These are phyloP conservation scores for Hemicentrotus pulcherrimus DNA, from an alignment of 35 echinoderm and acorn worm species.

Conservation along the genomic window DNA sequence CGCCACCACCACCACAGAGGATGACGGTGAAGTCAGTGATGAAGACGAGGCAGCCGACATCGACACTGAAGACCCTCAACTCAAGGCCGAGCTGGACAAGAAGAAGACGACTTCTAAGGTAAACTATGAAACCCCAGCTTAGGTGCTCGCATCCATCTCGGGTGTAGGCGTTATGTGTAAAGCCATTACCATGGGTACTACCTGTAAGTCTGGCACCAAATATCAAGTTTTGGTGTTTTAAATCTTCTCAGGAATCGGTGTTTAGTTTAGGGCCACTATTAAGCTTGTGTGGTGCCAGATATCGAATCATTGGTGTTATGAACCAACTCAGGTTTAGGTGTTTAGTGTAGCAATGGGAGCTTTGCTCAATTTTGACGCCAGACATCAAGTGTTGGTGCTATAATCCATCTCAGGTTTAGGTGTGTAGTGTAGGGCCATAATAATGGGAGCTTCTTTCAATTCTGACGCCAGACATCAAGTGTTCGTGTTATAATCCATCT, in stretches of 20 bases:
- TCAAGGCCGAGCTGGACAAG: constrained; percentile 75
- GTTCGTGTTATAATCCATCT: not conserved
- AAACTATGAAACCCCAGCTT: not conserved
- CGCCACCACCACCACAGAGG: constrained; percentile 50
- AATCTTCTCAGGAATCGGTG: not conserved
- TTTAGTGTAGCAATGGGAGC: not conserved
- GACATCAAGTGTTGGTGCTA: not conserved
- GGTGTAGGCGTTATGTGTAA: not conserved
- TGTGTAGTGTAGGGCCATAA: not conserved
- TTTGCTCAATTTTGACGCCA: not conserved
- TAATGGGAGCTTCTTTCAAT: not conserved
- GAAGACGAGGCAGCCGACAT: constrained; percentile 97
- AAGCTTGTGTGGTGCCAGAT: not conserved
- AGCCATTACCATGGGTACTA: not conserved
- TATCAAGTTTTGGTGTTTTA: not conserved
- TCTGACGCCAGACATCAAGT: not conserved
- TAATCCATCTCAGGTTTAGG: not conserved
- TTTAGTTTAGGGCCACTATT: not conserved
- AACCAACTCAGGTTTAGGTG: not conserved
- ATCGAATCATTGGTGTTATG: not conserved
- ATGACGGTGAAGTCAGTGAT: constrained; percentile 95
- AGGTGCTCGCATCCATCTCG: not conserved
- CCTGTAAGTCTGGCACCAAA: not conserved
- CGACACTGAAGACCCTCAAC: constrained; percentile 74
- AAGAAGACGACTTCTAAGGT: constrained; percentile 8